Conservation (phyloP, 1,140 invertebrate species). For the Cataglyphis hispanica region DNA sequence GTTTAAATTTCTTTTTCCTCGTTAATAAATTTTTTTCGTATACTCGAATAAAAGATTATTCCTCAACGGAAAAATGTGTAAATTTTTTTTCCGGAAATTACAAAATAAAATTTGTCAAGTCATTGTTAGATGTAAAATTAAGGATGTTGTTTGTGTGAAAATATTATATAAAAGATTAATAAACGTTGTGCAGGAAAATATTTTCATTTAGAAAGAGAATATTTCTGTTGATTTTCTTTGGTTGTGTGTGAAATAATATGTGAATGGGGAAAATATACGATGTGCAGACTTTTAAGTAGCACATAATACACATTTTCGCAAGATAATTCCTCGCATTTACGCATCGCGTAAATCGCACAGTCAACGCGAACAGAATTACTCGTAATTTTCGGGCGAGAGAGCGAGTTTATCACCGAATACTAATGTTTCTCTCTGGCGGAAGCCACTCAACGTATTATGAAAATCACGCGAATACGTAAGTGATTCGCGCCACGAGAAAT, state of each 20-base stretch:
- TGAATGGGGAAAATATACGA: not conserved
- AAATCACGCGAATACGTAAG: slow-evolving; percentile 55
- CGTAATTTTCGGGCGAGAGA: slow-evolving; percentile 23
- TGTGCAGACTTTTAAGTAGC: not conserved
- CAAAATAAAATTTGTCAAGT: slow-evolving; percentile 1
- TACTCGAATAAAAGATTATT: slow-evolving; percentile 23
- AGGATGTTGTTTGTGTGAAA: slow-evolving; percentile 8
- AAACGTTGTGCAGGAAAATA: slow-evolving; percentile 27
- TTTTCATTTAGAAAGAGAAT: slow-evolving; percentile 17
- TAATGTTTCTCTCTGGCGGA: slow-evolving; percentile 29
- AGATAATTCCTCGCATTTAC: slow-evolving; percentile 22
- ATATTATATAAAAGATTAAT: slow-evolving; percentile 24
- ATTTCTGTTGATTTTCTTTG: not conserved
- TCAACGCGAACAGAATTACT: slow-evolving; percentile 32
- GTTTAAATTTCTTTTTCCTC: not conserved
- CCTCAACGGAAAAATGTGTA: not conserved
- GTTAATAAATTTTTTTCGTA: not conserved
- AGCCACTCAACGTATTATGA: slow-evolving; percentile 59
- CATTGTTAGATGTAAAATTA: slow-evolving; percentile 33
- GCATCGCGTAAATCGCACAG: not conserved
- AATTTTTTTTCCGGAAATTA: slow-evolving; percentile 29
- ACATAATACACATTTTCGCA: slow-evolving; percentile 4
- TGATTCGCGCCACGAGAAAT: slow-evolving; percentile 46
- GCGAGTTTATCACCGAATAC: slow-evolving; percentile 28
- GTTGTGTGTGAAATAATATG: not conserved